Evolutionary conservation across 2,888 invertebrate genomes (phyloP), one percentile per base, ranked within the genome.

Genomic region (Geophilus truncorum): DNA sequence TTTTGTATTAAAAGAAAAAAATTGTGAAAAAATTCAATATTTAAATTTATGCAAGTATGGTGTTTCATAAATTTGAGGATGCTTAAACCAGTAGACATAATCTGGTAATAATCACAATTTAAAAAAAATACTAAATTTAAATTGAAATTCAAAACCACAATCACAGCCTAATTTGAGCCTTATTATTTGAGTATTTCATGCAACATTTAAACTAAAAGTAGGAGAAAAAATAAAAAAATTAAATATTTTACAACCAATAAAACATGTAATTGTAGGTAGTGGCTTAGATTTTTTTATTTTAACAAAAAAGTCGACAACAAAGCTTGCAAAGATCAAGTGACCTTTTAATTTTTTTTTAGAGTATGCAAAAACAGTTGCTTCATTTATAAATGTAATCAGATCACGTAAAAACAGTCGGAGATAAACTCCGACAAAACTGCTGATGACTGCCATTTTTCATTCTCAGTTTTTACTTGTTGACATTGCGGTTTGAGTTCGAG

Each of bases 181-280:
- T 40, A n/a, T 40, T 40, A n/a, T 3, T 40, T 40, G 40, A n/a
- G 1, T 10, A 40, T 40, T 40, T 40, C 15, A 40, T 40, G 40
- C 40, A 40, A n/a, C 15, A 40, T 40, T 62, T 21, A n/a, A 62
- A 62, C 21, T 21, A 62, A 62, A 62, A 5, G 21, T 23, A 10
- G 10, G 3, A 18, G n/a, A 62, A n/a, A n/a, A n/a, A n/a, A n/a
- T n/a, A n/a, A n/a, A n/a, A n/a, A n/a, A n/a, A n/a, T n/a, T n/a
- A n/a, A n/a, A n/a, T n/a, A n/a, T 70, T 70, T 70, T 70, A 70
- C 28, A 70, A n/a, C 4, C 25, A 70, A 70, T 70, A 70, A 70
- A 70, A 70, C 28, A 70, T 3, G 25, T 70, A 70, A 70, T 70
- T 70, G 28, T 25, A 70, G 25, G 25, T 12, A 70, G 15, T 70